Evolutionary conservation across 1,140 invertebrate species (phyloP), one percentile per base, ranked within the genome.

Genomic region (Procambarus virginalis): DNA sequence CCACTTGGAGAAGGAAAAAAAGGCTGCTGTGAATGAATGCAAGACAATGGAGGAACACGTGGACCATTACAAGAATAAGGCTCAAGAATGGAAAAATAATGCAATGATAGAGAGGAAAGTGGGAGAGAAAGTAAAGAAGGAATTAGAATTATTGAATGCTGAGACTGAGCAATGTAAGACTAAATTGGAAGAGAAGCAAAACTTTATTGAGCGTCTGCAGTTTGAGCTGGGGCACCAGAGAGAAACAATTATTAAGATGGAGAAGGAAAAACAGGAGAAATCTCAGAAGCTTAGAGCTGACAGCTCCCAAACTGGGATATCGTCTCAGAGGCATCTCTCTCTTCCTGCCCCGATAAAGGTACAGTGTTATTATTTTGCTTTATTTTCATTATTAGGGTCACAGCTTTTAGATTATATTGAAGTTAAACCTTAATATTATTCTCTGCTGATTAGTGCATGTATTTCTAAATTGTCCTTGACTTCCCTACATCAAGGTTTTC

Each of bases 211-310:
- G 48, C 70, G 51, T 49, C 79, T 77, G 45, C 80, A 83, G 81
- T 89, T 89, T 84, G 87, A 89, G 51, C 51, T 89, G 49, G 87
- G 87, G 3, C 80, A 84, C 45, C 80, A 89, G 80, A 89, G 87
- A 46, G 80, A 89, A 58, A 46, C 48, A 0, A 84, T 89, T 76
- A 46, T 60, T 5, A 89, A 64, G 51, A 2, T 89, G 73, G 81
- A 89, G 75, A 89, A 89, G n/a, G 70, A 89, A 55, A 78, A 20
- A 51, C 34, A 75, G 45, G 22, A 73, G 22, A 49, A 75, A 2
- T 49, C 22, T 48, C 80, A 78, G 22, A 70, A 70, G 68, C 68
- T 22, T 22, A 20, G 34, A 22, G n/a, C 68, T 70, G n/a, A 70
- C n/a, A 22, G 34, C 34, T 34, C 34, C 34, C 34, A 34, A 34